Evolutionary conservation across 2,113 vertebrate species (phyloP).

Genomic region (Cynoglossus semilaevis): DNA sequence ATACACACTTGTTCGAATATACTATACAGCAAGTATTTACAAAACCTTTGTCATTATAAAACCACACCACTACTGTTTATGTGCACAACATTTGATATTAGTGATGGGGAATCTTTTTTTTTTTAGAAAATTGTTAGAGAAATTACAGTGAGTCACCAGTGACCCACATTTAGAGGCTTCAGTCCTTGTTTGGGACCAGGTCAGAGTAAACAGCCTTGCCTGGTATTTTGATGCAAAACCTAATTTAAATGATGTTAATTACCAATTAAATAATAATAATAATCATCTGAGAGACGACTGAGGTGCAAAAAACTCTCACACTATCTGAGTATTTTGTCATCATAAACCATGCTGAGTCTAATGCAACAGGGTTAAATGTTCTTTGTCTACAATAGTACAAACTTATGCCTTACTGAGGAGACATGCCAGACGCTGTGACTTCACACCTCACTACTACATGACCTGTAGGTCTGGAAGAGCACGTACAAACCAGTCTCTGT

Average conservation of each 20-base stretch:
- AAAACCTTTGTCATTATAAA: constrained; percentile 51
- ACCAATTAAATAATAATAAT: not conserved
- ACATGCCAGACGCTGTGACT: too few relatives aligned
- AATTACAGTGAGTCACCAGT: constrained; percentile 48
- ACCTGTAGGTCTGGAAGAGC: not conserved
- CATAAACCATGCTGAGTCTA: constrained; percentile 2
- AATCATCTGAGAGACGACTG: too few relatives aligned
- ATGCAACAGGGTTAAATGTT: not conserved
- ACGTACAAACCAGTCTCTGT: not conserved
- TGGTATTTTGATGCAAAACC: not conserved
- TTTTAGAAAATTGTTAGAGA: constrained; percentile 46
- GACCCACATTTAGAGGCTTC: constrained; percentile 30
- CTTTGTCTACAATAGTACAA: constrained; percentile 5
- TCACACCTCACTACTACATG: not conserved
- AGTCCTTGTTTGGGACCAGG: constrained; percentile 43
- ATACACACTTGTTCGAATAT: constrained; percentile 57
- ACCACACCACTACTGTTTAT: constrained; percentile 6
- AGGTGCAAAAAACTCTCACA: too few relatives aligned
- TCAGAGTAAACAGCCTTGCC: constrained; percentile 33
- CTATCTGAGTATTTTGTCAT: not conserved
- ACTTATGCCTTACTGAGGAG: not conserved
- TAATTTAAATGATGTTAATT: constrained; percentile 52
- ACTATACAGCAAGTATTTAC: constrained; percentile 63
- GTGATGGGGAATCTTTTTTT: constrained; percentile 6
- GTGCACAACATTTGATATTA: constrained; percentile 9